A percentile compares a stretch with the other conserved stretches of the same genome.
These are phyloP conservation scores for Bombus ignitus DNA, from an alignment of 1,140 invertebrate species.

Conservation along the genomic window DNA sequence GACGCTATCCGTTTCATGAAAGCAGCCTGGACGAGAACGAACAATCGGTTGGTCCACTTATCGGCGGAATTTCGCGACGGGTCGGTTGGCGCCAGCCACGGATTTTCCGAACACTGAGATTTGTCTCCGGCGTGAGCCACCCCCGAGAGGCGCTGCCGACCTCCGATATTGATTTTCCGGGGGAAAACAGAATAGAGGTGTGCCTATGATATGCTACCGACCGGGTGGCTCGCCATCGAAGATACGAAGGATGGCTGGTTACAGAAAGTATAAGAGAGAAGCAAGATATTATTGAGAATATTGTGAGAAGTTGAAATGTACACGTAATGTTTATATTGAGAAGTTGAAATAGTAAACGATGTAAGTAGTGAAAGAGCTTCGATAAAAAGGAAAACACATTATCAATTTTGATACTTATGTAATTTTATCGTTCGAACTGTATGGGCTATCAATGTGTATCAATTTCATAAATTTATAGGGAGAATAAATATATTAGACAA, in stretches of 20 bases:
- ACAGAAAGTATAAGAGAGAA: not conserved
- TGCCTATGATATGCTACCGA: constrained; percentile 74
- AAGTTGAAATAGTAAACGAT: not conserved
- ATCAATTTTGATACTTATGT: not conserved
- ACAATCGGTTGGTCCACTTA: constrained; percentile 22
- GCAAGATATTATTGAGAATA: not conserved
- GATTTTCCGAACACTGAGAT: constrained; percentile 81
- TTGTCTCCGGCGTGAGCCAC: constrained; percentile 72
- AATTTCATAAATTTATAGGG: not conserved
- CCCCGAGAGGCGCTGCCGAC: constrained; percentile 78
- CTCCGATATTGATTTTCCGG: constrained; percentile 82
- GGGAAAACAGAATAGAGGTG: constrained; percentile 76
- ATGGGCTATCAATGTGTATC: not conserved
- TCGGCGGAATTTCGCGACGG: constrained; percentile 49
- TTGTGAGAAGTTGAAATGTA: not conserved
- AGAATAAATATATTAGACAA: not conserved
- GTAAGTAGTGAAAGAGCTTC: not conserved
- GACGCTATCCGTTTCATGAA: not conserved
- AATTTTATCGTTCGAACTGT: not conserved
- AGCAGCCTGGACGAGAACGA: not conserved
- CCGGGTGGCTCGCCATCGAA: constrained; percentile 30
- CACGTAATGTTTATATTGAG: too few relatives aligned
- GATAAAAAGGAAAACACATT: not conserved
- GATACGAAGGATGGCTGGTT: not conserved
- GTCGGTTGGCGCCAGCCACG: constrained; percentile 62